Evolutionary conservation across 2,797 vertebrate genomes (phyloP), one percentile per base, ranked within the genome.

Genomic region (Hyperoplus lanceolatus): DNA sequence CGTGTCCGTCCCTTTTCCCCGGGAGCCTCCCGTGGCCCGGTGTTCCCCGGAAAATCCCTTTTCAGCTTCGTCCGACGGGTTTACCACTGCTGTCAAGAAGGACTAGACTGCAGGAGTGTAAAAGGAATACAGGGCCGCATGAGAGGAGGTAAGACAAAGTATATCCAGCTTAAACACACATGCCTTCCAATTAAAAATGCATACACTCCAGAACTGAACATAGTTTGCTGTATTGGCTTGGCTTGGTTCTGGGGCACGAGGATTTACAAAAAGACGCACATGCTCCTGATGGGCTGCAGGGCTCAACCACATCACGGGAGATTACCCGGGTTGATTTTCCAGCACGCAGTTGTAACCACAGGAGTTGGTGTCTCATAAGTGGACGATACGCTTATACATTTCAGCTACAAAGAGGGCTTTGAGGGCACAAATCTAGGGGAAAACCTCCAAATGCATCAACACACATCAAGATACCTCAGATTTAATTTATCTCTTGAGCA

Each of bases 21-120:
- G 0, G 79, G 82, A 2, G 64, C 68, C 14, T 75, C 92, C 0
- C 86, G 56, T 0, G 91, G 90, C 21, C 61, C 62, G 1, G 86
- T 96, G 5, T 96, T 96, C 68, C 96, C 96, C 0, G 95, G 93
- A 41, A 93, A 92, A 41, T 70, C 90, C 10, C 94, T 97, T 0
- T 95, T 96, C 80, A 87, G 75, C 69, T 96, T 95, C 49, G 82
- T 96, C 4, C 88, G 93, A 16, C 83, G 92, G 50, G 89, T 96
- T 66, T 96, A 96, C 85, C 93, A 76, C 12, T 97, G 96, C 91
- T 97, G 96, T 90, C 94, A 93, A 77, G 80, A 87, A 42, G 89
- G 95, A n/a, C 62, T 86, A 1, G 74, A 65, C 63, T 97, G 96
- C 83, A 89, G 79, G 63, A 89, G 83, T 56, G 89, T 96, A 3